phyloP scores from a whole-genome alignment of 2,888 invertebrate genomes.

The Tridacna gigas region DNA sequence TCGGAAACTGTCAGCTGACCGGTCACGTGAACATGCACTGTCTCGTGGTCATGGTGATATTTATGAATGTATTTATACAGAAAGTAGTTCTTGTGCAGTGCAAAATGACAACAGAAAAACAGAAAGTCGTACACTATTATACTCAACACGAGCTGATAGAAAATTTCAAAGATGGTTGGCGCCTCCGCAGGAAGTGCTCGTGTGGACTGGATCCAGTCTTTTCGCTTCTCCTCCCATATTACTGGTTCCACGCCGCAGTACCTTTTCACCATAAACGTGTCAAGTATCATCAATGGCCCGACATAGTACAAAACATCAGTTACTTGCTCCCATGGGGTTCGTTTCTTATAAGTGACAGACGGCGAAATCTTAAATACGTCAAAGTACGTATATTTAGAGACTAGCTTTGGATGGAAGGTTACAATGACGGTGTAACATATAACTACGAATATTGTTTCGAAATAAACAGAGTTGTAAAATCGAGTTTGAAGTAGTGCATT shows the following conservation, averaged over 20 bases:
- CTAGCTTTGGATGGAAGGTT: slow-evolving; percentile 66
- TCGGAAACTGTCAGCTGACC: slow-evolving; percentile 77
- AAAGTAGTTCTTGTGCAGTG: slow-evolving; percentile 73
- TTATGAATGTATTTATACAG: slow-evolving; percentile 78
- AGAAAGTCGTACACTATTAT: slow-evolving; percentile 77
- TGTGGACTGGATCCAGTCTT: slow-evolving; percentile 73
- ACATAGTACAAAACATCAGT: slow-evolving; percentile 70
- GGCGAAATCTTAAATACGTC: slow-evolving; percentile 75
- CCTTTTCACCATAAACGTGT: slow-evolving; percentile 78
- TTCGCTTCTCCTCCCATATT: slow-evolving; percentile 65
- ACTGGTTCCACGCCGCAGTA: slow-evolving; percentile 73
- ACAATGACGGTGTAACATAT: slow-evolving; percentile 71
- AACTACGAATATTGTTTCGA: slow-evolving; percentile 77
- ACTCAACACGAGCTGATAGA: slow-evolving; percentile 69
- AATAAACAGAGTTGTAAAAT: slow-evolving; percentile 78
- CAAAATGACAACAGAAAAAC: slow-evolving; percentile 75
- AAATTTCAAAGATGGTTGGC: slow-evolving; percentile 67
- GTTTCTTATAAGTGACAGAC: slow-evolving; percentile 66
- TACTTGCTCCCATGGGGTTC: slow-evolving; percentile 48
- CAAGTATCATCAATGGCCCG: slow-evolving; percentile 74
- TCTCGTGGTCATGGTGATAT: slow-evolving; percentile 78
- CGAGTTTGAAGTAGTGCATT: slow-evolving; percentile 44
- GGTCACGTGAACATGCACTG: slow-evolving; percentile 76
- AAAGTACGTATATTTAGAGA: slow-evolving; percentile 64
- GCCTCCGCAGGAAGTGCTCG: slow-evolving; percentile 72